Conservation (phyloP, 2,797 vertebrate species). For the Mallotus villosus region DNA sequence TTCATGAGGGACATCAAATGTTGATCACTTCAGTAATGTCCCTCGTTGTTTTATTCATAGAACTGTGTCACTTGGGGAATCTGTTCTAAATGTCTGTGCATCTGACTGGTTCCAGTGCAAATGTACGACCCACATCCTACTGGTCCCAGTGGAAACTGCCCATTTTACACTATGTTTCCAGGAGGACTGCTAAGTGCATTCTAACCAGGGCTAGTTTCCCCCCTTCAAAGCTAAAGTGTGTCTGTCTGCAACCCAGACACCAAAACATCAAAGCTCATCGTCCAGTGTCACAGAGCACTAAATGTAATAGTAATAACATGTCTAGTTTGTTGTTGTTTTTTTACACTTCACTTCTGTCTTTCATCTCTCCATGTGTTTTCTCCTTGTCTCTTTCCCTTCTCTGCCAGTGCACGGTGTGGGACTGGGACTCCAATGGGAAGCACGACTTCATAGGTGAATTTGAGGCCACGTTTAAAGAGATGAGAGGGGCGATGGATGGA, state of each 20-base stretch:
- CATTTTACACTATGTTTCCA: background rate
- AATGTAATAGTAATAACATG: too few relatives aligned
- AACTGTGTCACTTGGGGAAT: background rate
- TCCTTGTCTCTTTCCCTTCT: conserved; percentile 27
- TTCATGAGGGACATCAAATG: conserved; percentile 49
- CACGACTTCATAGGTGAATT: conserved; percentile 90
- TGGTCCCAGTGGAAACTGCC: conserved; percentile 5
- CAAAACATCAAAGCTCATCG: conserved; percentile 72
- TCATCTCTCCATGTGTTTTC: conserved; percentile 8
- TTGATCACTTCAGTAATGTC: conserved; percentile 32
- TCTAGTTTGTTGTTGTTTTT: conserved; percentile 54
- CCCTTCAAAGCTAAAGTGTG: conserved; percentile 77
- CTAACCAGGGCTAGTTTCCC: background rate
- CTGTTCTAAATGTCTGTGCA: conserved; percentile 11
- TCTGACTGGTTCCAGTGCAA: too few relatives aligned
- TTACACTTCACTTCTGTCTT: background rate
- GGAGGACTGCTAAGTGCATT: background rate
- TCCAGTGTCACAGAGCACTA: too few relatives aligned
- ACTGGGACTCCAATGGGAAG: conserved; percentile 88
- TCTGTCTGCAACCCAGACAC: conserved; percentile 95
- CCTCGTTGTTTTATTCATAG: conserved; percentile 37
- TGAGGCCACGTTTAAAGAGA: conserved; percentile 83
- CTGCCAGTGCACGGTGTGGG: conserved; percentile 82
- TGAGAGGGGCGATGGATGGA: conserved; percentile 82
- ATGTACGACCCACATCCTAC: background rate